Percentiles rank a stretch among this genome's conserved stretches.
phyloP scores from a whole-genome alignment of 1,140 invertebrate genomes.

The Bactericera cockerelli region DNA sequence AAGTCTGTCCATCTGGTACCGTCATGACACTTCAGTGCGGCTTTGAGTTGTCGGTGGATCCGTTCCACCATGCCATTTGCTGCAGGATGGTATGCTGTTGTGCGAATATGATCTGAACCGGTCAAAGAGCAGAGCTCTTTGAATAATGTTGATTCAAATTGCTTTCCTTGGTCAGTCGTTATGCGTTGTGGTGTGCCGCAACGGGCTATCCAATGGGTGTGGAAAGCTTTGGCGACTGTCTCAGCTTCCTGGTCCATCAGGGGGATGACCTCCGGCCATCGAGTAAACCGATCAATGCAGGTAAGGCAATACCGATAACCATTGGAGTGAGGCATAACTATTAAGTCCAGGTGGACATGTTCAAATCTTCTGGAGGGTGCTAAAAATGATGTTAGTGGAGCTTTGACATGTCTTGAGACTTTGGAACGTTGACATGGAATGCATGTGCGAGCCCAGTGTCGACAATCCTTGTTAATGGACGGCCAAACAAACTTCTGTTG shows the following conservation, averaged over 20 bases:
- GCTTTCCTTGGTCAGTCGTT: constrained; percentile 26
- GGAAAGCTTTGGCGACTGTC: constrained; percentile 25
- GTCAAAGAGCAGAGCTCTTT: constrained; percentile 18
- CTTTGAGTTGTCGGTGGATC: constrained; percentile 25
- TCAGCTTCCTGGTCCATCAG: constrained; percentile 26
- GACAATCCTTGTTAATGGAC: constrained; percentile 22
- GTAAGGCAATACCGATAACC: constrained; percentile 30
- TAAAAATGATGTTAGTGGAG: not conserved
- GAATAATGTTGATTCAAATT: constrained; percentile 20
- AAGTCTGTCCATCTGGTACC: not conserved
- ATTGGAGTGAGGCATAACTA: constrained; percentile 29
- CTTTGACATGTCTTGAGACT: constrained; percentile 19
- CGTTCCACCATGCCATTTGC: constrained; percentile 26
- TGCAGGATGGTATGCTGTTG: constrained; percentile 23
- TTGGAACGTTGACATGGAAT: constrained; percentile 25
- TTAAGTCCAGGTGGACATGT: constrained; percentile 27
- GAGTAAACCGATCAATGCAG: constrained; percentile 30
- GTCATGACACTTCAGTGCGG: constrained; percentile 3
- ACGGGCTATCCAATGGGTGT: constrained; percentile 26
- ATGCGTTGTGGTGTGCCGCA: constrained; percentile 25
- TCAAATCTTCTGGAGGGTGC: constrained; percentile 17
- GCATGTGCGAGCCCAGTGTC: constrained; percentile 21
- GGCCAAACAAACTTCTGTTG: constrained; percentile 31
- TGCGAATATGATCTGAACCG: constrained; percentile 17
- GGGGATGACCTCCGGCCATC: constrained; percentile 30